A percentile compares a stretch with the other conserved stretches of the same genome.
These are phyloP conservation scores for Diploptera punctata DNA, from an alignment of 2,888 invertebrate genomes.

Conservation along the genomic window DNA sequence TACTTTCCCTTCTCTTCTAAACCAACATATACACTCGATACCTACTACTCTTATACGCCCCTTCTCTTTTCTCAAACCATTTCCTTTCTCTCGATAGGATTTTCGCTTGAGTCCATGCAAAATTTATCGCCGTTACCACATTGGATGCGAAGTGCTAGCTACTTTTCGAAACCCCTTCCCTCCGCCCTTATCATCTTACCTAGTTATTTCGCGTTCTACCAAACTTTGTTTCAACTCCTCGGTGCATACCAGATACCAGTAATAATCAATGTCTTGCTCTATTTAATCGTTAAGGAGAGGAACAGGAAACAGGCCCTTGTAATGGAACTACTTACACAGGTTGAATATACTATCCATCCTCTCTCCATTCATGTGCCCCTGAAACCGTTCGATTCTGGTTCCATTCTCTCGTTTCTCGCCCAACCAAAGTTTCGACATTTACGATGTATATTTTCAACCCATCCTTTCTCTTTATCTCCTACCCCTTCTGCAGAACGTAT, in stretches of 20 bases:
- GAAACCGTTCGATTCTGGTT: neutral
- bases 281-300: neutral
- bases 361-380: neutral
- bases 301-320: neutral
- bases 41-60: neutral
- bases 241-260: neutral
- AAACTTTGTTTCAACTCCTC: slow-evolving; percentile 10
- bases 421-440: slow-evolving; percentile 19
- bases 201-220: slow-evolving; percentile 8
- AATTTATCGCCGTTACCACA: slow-evolving; percentile 26
- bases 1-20: neutral
- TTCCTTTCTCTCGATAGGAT: slow-evolving; percentile 27
- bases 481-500: neutral
- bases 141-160: neutral
- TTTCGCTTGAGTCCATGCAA: slow-evolving; percentile 22
- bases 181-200: neutral
- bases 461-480: neutral
- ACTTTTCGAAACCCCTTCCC: neutral
- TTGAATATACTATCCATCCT: too few relatives aligned
- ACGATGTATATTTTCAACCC: slow-evolving; percentile 20
- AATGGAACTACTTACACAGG: neutral
- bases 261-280: slow-evolving; percentile 13
- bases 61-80: neutral
- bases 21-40: neutral
- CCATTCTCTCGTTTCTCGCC: neutral